These are phyloP conservation scores for Oryzias dopingdopingensis DNA, from an alignment of 2,797 vertebrate genomes.

Conservation along the genomic window DNA sequence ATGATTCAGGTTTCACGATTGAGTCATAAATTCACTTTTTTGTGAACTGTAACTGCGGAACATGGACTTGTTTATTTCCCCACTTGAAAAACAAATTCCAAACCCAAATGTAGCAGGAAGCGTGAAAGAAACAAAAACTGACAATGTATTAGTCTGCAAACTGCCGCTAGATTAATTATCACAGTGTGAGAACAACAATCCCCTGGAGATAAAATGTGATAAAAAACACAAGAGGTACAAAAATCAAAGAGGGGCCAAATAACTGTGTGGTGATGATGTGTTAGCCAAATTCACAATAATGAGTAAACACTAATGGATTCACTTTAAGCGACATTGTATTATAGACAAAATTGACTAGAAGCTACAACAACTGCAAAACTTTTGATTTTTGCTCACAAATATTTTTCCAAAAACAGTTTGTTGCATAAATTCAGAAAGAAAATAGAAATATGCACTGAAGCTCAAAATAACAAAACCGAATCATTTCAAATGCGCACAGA, in stretches of 20 bases:
- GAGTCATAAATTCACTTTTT: too few species aligned
- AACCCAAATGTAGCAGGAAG: too few species aligned
- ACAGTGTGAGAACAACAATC: neutral
- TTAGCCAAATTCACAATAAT: neutral
- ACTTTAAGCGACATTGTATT: too few species aligned
- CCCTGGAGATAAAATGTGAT: neutral
- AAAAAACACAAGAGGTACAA: neutral
- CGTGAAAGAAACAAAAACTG: neutral
- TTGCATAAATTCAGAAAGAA: neutral
- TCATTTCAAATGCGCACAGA: neutral
- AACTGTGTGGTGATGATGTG: too few species aligned
- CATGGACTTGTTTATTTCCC: too few species aligned
- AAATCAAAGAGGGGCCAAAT: neutral
- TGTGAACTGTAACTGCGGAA: too few species aligned
- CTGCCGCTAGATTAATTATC: neutral
- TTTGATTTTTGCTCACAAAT: too few species aligned
- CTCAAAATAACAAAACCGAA: neutral
- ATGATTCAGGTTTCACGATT: neutral
- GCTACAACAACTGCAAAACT: neutral
- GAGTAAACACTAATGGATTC: too few species aligned
- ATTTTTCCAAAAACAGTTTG: too few species aligned
- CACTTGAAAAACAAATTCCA: too few species aligned
- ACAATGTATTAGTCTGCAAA: neutral
- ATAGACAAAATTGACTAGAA: too few species aligned
- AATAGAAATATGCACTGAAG: neutral